These are phyloP conservation scores for Hirundichthys speculiger DNA, from an alignment of 2,113 vertebrate species.

Conservation along the genomic window DNA sequence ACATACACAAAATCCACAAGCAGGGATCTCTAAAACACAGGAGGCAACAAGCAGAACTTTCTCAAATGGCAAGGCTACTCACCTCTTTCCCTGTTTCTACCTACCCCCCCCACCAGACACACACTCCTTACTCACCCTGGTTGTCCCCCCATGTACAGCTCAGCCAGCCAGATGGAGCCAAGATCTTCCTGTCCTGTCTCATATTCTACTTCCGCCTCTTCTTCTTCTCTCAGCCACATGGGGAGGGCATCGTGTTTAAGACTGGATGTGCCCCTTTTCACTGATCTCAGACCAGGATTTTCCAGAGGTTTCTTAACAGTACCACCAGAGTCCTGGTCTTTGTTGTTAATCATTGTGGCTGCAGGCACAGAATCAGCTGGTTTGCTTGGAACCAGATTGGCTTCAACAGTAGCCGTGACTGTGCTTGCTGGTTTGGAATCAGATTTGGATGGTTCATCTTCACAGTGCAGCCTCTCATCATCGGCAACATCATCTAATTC, in stretches of 20 bases:
- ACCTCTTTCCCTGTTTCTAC: conserved; percentile 28
- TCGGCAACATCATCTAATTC: conserved; percentile 59
- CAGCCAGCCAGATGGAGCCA: conserved; percentile 77
- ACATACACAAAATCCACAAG: conserved; percentile 2
- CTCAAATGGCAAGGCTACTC: conserved; percentile 19
- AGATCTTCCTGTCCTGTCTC: conserved; percentile 77
- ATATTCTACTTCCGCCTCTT: conserved; percentile 74
- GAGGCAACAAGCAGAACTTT: conserved; percentile 28
- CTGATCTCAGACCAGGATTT: conserved; percentile 8
- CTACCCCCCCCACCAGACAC: too few species aligned
- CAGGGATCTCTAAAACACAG: conserved; percentile 18
- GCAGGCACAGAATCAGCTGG: conserved; percentile 1
- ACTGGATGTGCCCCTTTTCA: conserved; percentile 18
- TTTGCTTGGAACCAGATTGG: not conserved
- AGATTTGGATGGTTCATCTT: conserved; percentile 16
- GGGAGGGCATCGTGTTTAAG: conserved; percentile 49
- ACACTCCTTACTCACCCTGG: conserved; percentile 67
- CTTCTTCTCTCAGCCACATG: conserved; percentile 58
- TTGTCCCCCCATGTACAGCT: conserved; percentile 77
- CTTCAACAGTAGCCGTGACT: not conserved
- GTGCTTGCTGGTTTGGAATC: conserved; percentile 5
- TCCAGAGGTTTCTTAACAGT: conserved; percentile 9
- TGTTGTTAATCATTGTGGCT: conserved; percentile 8
- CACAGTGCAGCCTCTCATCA: conserved; percentile 34
- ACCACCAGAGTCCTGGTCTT: not conserved